Evolutionary conservation across 2,113 vertebrate species (phyloP).

Genomic region (Kobus ellipsiprymnus): DNA sequence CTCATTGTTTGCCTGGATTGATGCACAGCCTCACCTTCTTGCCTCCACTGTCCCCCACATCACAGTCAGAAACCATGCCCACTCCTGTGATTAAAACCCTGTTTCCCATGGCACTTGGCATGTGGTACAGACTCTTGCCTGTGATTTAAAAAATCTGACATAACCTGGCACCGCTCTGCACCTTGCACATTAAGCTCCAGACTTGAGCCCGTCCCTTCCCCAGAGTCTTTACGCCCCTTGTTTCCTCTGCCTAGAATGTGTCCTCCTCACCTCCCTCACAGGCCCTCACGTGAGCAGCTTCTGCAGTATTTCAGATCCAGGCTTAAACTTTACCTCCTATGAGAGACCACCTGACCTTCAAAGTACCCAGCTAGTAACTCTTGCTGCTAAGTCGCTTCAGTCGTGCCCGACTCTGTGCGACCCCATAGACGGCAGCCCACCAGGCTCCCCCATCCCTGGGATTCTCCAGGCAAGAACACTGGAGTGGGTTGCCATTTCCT

Average conservation of each 20-base stretch:
- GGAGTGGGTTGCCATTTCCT: too few relatives aligned
- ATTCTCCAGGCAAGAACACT: too few relatives aligned
- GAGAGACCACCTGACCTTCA: background rate
- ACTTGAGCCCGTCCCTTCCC: background rate
- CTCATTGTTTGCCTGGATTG: background rate
- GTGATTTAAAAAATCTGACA: background rate
- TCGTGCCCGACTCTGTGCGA: too few relatives aligned
- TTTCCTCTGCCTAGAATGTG: fast-evolving
- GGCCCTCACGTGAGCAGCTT: background rate
- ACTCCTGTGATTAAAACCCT: background rate
- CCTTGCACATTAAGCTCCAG: background rate
- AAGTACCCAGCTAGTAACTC: background rate
- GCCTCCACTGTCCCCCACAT: background rate
- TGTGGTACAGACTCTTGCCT: background rate
- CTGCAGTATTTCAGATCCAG: background rate
- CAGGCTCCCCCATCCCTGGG: too few relatives aligned
- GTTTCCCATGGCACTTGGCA: background rate
- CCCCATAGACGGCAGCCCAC: too few relatives aligned
- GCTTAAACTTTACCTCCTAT: background rate
- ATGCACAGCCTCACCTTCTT: background rate
- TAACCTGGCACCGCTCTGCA: background rate
- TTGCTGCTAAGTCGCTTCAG: background rate
- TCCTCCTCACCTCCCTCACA: background rate
- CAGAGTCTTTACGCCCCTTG: background rate
- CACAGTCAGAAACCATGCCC: background rate